phyloP scores from a whole-genome alignment of 2,888 invertebrate species.

The Andrena dorsata region DNA sequence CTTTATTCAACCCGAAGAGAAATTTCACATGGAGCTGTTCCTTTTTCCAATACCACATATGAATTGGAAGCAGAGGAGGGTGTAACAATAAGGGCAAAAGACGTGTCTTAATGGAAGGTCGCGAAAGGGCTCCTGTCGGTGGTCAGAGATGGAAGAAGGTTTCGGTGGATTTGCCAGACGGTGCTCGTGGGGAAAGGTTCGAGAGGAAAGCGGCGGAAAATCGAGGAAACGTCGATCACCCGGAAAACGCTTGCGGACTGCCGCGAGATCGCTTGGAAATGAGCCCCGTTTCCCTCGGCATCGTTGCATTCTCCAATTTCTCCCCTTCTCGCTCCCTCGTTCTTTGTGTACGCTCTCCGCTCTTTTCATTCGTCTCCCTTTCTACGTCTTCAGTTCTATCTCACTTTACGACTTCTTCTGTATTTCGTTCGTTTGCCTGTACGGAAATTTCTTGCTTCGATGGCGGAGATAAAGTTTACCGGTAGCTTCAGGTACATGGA shows the following conservation, averaged over 20 bases:
- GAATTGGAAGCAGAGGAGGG: neutral
- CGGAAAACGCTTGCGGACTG: constrained; percentile 66
- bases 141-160: constrained; percentile 16
- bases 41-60: neutral
- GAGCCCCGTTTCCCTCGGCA: constrained; percentile 58
- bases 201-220: constrained; percentile 34
- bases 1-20: neutral
- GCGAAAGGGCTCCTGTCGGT: constrained; percentile 30
- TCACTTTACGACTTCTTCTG: constrained; percentile 33
- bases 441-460: constrained; percentile 42
- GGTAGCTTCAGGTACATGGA: neutral
- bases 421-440: constrained; percentile 35
- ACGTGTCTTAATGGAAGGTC: constrained; percentile 28
- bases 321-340: neutral
- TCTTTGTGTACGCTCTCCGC: neutral
- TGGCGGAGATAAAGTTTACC: constrained; percentile 24
- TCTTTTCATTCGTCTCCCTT: neutral
- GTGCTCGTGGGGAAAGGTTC: neutral
- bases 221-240: constrained; percentile 62
- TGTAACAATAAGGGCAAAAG: constrained; percentile 13
- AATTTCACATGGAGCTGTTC: neutral
- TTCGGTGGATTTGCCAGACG: constrained; percentile 15
- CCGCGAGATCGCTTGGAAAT: constrained; percentile 60
- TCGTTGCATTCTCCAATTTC: constrained; percentile 51
- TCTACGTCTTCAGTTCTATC: constrained; percentile 43